Base-by-base conservation (phyloP, 2,888 invertebrate species). In the Cynaeus angustus region DNA sequence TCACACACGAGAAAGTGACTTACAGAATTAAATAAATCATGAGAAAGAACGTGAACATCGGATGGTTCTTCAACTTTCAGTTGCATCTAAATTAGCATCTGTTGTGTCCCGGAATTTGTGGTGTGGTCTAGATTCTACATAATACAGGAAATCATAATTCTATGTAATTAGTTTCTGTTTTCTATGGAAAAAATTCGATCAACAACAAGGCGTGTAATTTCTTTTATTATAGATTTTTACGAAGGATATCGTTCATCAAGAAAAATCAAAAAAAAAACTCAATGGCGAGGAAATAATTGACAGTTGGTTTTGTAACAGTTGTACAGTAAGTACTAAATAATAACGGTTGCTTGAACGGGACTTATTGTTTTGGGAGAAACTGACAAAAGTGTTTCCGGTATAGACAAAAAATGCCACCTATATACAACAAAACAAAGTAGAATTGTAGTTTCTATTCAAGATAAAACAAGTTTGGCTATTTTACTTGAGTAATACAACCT, bases 1-100 rank as follows among this genome's bases (percentile, higher is more conserved):
- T 56, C 28, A 56, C 14, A 33, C 12, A 53, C 41, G 66, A 66
- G 66, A 66, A 56, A 66, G 56, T 48, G 66, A 56, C 48, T 55
- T 21, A 46, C 66, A 38, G 56, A 66, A 66, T 66, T 53, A 46
- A 55, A 65, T 55, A 33, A 50, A 38, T 37, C 8, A 52, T 52
- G 52, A 64, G 62, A 64, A 64, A 41, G 50, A 37, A 64, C 52
- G 62, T 52, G 38, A 26, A 41, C 52, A 52, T 64, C 41, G 33
- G 41, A 62, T 64, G 52, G 28, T 30, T 21, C 52, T 26, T 55
- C 21, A 45, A 52, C 52, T 53, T 64, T 64, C 64, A 52, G 38
- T 52, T 41, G 30, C 41, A 26, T 13, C 14, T 26, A 21, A 65
- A 65, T n/a, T 43, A 16, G 46, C 46, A 45, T 59, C 41, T 41